Conservation (phyloP, 2,888 invertebrate genomes). For the Rhaphigaster nebulosa region DNA sequence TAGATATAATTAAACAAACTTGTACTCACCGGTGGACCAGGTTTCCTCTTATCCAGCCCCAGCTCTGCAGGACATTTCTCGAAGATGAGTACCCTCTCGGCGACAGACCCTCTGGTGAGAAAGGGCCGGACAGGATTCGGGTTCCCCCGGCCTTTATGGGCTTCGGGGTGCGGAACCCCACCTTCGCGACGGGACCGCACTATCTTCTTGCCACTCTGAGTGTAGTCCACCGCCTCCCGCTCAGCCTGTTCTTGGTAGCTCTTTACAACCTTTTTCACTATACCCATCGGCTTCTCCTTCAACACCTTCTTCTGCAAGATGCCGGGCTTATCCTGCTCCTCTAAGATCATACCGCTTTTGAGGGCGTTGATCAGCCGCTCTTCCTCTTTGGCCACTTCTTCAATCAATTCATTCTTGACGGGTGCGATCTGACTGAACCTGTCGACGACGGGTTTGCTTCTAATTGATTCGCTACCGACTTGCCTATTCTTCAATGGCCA, state of each 20-base stretch:
- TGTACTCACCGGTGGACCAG: slow-evolving; percentile 72
- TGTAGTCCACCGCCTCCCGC: slow-evolving; percentile 62
- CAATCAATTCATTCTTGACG: slow-evolving; percentile 68
- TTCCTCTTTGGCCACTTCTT: slow-evolving; percentile 86
- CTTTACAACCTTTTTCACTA: slow-evolving; percentile 64
- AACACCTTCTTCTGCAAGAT: slow-evolving; percentile 62
- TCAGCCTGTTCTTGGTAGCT: slow-evolving; percentile 64
- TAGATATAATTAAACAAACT: background rate
- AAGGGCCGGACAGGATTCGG: slow-evolving; percentile 81
- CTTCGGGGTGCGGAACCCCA: slow-evolving; percentile 78
- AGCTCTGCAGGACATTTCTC: slow-evolving; percentile 90
- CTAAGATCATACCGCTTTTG: slow-evolving; percentile 79
- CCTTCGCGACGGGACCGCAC: slow-evolving; percentile 60
- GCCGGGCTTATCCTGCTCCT: slow-evolving; percentile 68
- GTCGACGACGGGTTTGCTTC: slow-evolving; percentile 58
- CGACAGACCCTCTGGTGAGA: slow-evolving; percentile 89
- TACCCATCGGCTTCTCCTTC: slow-evolving; percentile 63
- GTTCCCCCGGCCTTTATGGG: slow-evolving; percentile 72
- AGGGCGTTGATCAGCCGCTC: slow-evolving; percentile 83
- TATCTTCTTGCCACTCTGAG: slow-evolving; percentile 62
- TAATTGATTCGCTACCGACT: slow-evolving; percentile 66
- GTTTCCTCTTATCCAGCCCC: slow-evolving; percentile 76
- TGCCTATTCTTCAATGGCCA: slow-evolving; percentile 77
- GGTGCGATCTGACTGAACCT: slow-evolving; percentile 52
- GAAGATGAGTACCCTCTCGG: slow-evolving; percentile 90